Base-by-base conservation (phyloP, 2,888 invertebrate genomes). In the Autographa gamma region DNA sequence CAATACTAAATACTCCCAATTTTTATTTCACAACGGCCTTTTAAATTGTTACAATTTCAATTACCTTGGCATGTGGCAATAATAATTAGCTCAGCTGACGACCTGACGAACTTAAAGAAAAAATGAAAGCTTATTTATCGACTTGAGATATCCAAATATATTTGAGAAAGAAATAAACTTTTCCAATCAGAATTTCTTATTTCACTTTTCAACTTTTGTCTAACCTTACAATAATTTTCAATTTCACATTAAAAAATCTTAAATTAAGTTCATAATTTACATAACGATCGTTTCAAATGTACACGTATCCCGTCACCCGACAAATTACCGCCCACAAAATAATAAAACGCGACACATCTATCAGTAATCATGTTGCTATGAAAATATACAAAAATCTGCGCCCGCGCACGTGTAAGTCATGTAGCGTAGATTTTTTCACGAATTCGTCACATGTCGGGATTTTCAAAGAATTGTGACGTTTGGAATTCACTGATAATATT, bases 401-500 rank as follows among this genome's bases (percentile, higher is more conserved):
- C 32, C 1, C 25, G 25, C 13, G 25, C 70, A 77, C 19, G 14
- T 56, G 54, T 3, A 56, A 54, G 25, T 25, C 5, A 25, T 56
- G 25, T 18, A 13, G 19, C 54, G 19, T 13, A 54, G 1, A 48
- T 48, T n/a, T n/a, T n/a, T 16, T 43, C 16, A 43, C 14, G 5
- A 48, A n/a, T n/a, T 18, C 43, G 54, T 54, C 63, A 70, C 19
- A 13, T 64, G 62, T 34, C 56, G 43, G 32, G 38, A 16, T 48
- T 34, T 69, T 59, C n/a, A 18, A 54, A 66, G 60, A 62, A 61
- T 77, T 78, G 68, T 71, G 71, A 69, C 69, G 63, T 67, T 63
- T 16, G 61, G 43, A 66, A 65, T 63, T 63, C 61, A 48, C 43
- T 62, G 0, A 25, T 64, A 31, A 58, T 58, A 56, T 43, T 18